Evolutionary conservation across 2,113 vertebrate genomes (phyloP).

Genomic region (Ascaphus truei): DNA sequence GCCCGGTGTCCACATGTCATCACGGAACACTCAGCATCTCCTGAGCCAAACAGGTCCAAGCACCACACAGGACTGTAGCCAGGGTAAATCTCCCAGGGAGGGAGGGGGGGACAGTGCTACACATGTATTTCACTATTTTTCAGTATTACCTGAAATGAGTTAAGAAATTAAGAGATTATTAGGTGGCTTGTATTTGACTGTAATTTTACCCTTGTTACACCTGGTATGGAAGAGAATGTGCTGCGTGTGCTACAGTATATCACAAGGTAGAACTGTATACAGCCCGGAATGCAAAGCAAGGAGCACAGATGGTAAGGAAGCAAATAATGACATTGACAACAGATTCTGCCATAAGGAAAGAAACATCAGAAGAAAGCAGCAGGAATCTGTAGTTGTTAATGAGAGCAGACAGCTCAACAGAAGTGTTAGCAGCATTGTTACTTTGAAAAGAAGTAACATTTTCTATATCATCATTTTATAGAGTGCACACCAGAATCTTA

Average conservation of each 20-base stretch:
- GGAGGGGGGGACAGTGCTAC: too few species aligned
- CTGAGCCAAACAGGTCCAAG: too few species aligned
- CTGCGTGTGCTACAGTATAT: not conserved
- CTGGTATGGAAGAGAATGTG: not conserved
- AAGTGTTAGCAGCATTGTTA: not conserved
- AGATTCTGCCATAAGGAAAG: conserved; percentile 27
- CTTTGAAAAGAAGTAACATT: not conserved
- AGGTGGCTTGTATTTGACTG: not conserved
- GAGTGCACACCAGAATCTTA: too few species aligned
- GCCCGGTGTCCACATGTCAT: too few species aligned
- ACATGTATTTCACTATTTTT: too few species aligned
- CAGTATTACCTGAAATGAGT: not conserved
- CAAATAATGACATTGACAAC: conserved; percentile 33
- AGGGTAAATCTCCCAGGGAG: too few species aligned
- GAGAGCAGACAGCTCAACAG: not conserved
- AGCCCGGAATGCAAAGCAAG: not conserved
- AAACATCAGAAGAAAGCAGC: conserved; percentile 18
- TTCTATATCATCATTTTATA: too few species aligned
- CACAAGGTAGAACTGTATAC: not conserved
- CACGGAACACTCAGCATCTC: too few species aligned
- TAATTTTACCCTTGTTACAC: not conserved
- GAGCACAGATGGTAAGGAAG: conserved; percentile 23
- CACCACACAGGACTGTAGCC: too few species aligned
- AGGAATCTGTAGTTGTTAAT: conserved; percentile 12
- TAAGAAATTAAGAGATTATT: not conserved